Evolutionary conservation across 2,113 vertebrate genomes (phyloP), one percentile per base, ranked within the genome.

Genomic region (Pollachius pollachius): DNA sequence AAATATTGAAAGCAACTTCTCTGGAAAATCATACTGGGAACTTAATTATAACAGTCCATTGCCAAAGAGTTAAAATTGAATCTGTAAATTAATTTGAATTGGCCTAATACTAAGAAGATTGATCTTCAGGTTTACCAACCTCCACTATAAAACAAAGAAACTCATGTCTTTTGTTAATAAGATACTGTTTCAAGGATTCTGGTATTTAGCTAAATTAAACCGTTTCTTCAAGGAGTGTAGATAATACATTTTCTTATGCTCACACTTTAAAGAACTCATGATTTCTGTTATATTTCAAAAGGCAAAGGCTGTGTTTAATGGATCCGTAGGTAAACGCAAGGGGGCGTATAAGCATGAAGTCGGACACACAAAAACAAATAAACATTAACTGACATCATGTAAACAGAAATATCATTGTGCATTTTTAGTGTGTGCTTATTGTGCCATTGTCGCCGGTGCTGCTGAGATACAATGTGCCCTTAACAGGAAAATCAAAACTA

Each of bases 341-440:
- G 75, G 81, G 85, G 87, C 73, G 80, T 79, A 74, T 76, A 80
- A 83, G 77, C 74, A 68, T 68, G 60, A 75, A 85, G 78, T 77
- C 73, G 12, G 73, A 74, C 74, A 78, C 71, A 74, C 81, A 60
- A 69, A 89, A 78, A 81, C 69, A 73, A 80, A 75, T 62, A 68
- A 80, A 83, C 76, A 80, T 77, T 84, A 89, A 88, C 80, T 84
- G 80, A 85, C 87, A 82, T 85, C 78, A 85, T 90, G 89, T 91
- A 91, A 90, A 91, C 90, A 90, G 89, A 88, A 89, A 84, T 81
- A 83, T 89, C 81, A 78, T 89, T 92, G 91, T 90, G 89, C 90
- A 90, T 89, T 89, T 83, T 82, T 80, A 15, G 82, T 80, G 85
- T 92, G 90, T 92, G 90, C 90, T 91, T 90, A 81, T 88, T 89